These are phyloP conservation scores for Myathropa florea DNA, from an alignment of 2,888 invertebrate genomes.

Conservation along the genomic window DNA sequence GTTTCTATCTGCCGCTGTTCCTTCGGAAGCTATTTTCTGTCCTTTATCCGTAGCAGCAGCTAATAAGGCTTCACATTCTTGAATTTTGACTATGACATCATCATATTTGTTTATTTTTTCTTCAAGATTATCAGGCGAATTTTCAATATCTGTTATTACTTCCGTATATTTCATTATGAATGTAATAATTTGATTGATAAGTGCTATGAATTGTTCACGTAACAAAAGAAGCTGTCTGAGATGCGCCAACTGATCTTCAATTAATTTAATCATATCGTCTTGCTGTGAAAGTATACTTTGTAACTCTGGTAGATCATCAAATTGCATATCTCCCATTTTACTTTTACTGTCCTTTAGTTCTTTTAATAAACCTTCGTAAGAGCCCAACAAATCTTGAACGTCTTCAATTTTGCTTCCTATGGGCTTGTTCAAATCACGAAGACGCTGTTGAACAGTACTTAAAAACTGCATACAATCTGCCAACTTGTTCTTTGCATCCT, in stretches of 20 bases:
- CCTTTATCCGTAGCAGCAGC: conserved; percentile 95
- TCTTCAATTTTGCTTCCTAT: conserved; percentile 94
- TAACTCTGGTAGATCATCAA: conserved; percentile 89
- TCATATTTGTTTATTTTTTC: conserved; percentile 94
- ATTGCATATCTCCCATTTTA: conserved; percentile 89
- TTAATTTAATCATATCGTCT: conserved; percentile 91
- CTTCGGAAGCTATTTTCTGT: conserved; percentile 94
- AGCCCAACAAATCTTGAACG: conserved; percentile 89
- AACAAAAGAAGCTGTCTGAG: conserved; percentile 89
- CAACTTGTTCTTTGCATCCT: conserved; percentile 89
- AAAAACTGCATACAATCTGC: conserved; percentile 91
- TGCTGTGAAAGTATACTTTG: conserved; percentile 90
- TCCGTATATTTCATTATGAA: conserved; percentile 94
- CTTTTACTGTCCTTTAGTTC: conserved; percentile 90
- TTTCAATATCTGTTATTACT: conserved; percentile 91
- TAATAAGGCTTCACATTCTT: conserved; percentile 93
- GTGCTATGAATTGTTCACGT: conserved; percentile 92
- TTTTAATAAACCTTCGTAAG: conserved; percentile 89
- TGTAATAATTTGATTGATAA: conserved; percentile 92
- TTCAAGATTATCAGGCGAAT: conserved; percentile 89
- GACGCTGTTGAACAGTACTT: conserved; percentile 89
- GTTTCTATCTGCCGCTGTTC: conserved; percentile 92
- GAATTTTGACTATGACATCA: conserved; percentile 91
- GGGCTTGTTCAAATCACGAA: conserved; percentile 91
- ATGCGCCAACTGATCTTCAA: conserved; percentile 92